These are phyloP conservation scores for Halcyon leucocephala DNA, from an alignment of 2,797 vertebrate species.

Conservation along the genomic window DNA sequence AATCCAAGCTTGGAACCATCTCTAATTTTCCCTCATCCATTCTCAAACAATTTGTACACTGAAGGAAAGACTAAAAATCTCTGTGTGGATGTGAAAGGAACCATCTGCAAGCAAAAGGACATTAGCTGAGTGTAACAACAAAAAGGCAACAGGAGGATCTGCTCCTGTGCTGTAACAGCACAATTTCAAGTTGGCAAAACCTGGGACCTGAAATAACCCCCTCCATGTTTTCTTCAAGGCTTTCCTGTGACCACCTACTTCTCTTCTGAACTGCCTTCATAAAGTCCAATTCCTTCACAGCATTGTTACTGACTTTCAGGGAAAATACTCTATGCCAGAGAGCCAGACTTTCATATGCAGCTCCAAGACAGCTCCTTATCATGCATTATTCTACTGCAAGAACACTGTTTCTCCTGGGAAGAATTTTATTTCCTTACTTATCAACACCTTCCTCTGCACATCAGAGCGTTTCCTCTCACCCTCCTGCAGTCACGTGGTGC, in stretches of 20 bases:
- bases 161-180: neutral
- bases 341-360: conserved; percentile 13
- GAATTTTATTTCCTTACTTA: conserved; percentile 40
- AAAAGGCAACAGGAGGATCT: conserved; percentile 1
- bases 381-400: conserved; percentile 11
- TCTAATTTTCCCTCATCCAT: neutral
- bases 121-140: neutral
- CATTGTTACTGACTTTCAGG: conserved; percentile 26
- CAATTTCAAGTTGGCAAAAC: neutral
- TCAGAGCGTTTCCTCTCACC: neutral
- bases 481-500: neutral
- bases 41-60: neutral
- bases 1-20: neutral
- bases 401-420: conserved; percentile 24
- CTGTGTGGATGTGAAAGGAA: neutral
- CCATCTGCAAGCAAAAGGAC: conserved; percentile 11
- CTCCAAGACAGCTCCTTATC: conserved; percentile 41
- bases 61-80: neutral
- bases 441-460: conserved; percentile 39
- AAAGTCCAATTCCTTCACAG: conserved; percentile 31
- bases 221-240: neutral
- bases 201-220: neutral
- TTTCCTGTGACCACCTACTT: neutral
- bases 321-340: conserved; percentile 33
- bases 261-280: neutral